Evolutionary conservation across 2,888 invertebrate species (phyloP).

Genomic region (Cheiracanthium punctorium): DNA sequence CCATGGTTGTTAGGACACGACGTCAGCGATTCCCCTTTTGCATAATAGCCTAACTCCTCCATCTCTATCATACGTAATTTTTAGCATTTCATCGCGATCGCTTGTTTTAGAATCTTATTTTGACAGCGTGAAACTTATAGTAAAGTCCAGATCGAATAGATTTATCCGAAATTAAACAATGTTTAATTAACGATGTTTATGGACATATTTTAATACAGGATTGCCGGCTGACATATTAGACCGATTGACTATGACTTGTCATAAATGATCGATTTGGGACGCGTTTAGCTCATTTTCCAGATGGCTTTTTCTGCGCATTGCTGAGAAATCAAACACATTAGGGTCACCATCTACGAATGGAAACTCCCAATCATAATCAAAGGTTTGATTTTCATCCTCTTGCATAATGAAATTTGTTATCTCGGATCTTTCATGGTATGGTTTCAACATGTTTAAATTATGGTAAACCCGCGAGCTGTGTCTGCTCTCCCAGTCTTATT

Average conservation of each 20-base stretch:
- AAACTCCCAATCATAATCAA: background rate
- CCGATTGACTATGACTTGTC: background rate
- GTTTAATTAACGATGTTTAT: background rate
- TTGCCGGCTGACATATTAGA: background rate
- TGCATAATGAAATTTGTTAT: background rate
- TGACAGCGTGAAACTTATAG: too few species aligned
- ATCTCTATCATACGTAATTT: too few species aligned
- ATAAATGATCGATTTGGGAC: background rate
- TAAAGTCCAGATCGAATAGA: too few species aligned
- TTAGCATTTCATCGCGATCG: constrained; percentile 15
- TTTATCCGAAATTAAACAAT: too few species aligned
- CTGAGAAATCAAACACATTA: background rate
- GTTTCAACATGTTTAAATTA: constrained; percentile 35
- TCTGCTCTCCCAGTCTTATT: background rate
- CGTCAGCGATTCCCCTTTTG: too few species aligned
- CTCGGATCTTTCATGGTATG: background rate
- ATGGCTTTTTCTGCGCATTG: background rate
- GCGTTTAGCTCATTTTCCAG: background rate
- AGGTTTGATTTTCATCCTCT: too few species aligned
- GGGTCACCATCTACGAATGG: background rate
- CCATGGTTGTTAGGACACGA: too few species aligned
- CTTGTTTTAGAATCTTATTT: background rate
- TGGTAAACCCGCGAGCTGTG: constrained; percentile 3
- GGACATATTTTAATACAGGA: background rate
- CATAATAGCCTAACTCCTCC: too few species aligned